A percentile compares a stretch with the other conserved stretches of the same genome.
Evolutionary conservation across 2,797 vertebrate genomes (phyloP).

Genomic region (Limosa lapponica): DNA sequence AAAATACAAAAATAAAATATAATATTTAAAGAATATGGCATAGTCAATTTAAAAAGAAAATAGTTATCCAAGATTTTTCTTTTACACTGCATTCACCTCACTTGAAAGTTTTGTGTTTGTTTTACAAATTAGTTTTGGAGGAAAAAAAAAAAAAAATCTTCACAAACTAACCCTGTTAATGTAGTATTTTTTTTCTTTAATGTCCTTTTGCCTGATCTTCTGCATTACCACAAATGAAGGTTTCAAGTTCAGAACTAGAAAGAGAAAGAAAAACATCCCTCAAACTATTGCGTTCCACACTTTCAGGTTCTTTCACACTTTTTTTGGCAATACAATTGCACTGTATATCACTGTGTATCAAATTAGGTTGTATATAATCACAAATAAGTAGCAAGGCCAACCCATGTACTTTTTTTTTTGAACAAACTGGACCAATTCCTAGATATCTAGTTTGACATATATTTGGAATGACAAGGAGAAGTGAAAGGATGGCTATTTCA

Average conservation of each 20-base stretch:
- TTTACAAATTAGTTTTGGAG: neutral
- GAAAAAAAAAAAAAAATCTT: neutral
- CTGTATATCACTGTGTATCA: neutral
- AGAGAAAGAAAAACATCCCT: neutral
- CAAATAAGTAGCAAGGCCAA: neutral
- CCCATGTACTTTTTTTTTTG: neutral
- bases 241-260: neutral
- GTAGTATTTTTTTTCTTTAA: neutral
- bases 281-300: neutral
- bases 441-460: neutral
- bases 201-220: neutral
- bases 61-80: neutral
- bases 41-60: neutral
- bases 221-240: neutral
- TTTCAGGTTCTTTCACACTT: neutral
- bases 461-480: neutral
- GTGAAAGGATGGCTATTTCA: neutral
- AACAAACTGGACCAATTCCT: neutral
- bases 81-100: neutral
- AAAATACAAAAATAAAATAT: neutral
- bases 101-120: neutral
- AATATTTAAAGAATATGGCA: neutral
- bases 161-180: neutral
- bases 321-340: neutral
- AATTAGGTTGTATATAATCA: neutral